A percentile compares a stretch with the other conserved stretches of the same genome.
Evolutionary conservation across 1,140 invertebrate species (phyloP).

Genomic region (Ceratosolen fusciceps): DNA sequence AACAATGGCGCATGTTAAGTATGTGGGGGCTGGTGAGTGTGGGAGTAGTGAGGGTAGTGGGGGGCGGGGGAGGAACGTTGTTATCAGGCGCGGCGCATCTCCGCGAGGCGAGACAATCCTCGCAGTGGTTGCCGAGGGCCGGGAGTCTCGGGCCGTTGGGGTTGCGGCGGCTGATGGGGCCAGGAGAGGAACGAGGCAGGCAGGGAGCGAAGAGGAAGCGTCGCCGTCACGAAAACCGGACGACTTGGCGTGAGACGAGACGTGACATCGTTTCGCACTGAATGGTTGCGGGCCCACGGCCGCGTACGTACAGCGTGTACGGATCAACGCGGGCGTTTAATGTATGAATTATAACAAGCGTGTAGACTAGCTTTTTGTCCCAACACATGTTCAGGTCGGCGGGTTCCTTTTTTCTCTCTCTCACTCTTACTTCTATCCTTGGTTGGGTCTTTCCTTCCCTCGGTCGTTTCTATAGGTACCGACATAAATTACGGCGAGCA

Average conservation of each 20-base stretch:
- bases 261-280: conserved; percentile 51
- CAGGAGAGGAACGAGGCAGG: conserved; percentile 3
- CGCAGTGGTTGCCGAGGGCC: neutral
- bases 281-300: conserved; percentile 34
- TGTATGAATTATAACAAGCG: conserved; percentile 61
- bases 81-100: conserved; percentile 39
- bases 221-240: conserved; percentile 35
- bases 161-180: neutral
- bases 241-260: conserved; percentile 52
- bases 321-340: conserved; percentile 53
- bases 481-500: conserved; percentile 62
- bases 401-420: conserved; percentile 35
- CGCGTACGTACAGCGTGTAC: conserved; percentile 10
- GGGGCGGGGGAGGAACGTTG: too few species aligned
- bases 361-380: conserved; percentile 56
- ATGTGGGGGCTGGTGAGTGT: too few species aligned
- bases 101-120: conserved; percentile 24
- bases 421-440: conserved; percentile 42
- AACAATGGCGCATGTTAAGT: conserved; percentile 41
- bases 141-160: neutral
- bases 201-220: neutral
- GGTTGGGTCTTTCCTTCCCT: conserved; percentile 29
- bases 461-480: conserved; percentile 48
- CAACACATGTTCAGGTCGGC: conserved; percentile 59
- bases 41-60: too few species aligned